Evolutionary conservation across 2,797 vertebrate genomes (phyloP).

Genomic region (Poecile montanus): DNA sequence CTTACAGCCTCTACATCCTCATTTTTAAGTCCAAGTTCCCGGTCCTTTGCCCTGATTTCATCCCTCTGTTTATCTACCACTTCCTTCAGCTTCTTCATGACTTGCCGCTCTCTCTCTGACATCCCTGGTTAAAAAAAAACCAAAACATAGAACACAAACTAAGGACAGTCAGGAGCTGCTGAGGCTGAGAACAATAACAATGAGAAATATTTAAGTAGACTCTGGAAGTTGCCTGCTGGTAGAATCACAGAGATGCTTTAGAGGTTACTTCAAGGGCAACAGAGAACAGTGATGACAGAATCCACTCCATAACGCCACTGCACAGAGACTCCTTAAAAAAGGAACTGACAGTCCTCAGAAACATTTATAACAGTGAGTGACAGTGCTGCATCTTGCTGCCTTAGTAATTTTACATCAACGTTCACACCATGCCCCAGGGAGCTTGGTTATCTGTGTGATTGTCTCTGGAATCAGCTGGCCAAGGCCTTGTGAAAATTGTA

Average conservation of each 20-base stretch:
- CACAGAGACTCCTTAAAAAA: background rate
- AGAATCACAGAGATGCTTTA: conserved; percentile 7
- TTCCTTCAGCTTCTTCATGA: conserved; percentile 88
- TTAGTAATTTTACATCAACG: background rate
- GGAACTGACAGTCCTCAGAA: background rate
- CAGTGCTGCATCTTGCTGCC: background rate
- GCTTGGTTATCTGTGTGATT: background rate
- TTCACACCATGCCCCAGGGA: background rate
- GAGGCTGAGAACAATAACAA: background rate
- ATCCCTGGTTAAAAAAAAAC: conserved; percentile 74
- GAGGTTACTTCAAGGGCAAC: background rate
- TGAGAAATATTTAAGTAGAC: background rate
- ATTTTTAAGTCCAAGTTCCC: conserved; percentile 85
- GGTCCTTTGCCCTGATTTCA: conserved; percentile 90
- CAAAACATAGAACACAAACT: background rate
- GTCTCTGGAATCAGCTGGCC: background rate
- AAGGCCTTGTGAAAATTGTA: background rate
- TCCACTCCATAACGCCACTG: background rate
- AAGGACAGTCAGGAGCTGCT: conserved; percentile 1
- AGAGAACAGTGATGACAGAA: background rate
- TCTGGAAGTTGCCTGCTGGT: conserved; percentile 2
- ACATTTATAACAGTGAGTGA: background rate
- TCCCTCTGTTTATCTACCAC: conserved; percentile 91
- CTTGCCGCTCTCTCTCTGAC: conserved; percentile 87
- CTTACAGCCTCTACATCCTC: conserved; percentile 92